Evolutionary conservation across 2,888 invertebrate genomes (phyloP), one percentile per base, ranked within the genome.

Genomic region (Pteria penguin): DNA sequence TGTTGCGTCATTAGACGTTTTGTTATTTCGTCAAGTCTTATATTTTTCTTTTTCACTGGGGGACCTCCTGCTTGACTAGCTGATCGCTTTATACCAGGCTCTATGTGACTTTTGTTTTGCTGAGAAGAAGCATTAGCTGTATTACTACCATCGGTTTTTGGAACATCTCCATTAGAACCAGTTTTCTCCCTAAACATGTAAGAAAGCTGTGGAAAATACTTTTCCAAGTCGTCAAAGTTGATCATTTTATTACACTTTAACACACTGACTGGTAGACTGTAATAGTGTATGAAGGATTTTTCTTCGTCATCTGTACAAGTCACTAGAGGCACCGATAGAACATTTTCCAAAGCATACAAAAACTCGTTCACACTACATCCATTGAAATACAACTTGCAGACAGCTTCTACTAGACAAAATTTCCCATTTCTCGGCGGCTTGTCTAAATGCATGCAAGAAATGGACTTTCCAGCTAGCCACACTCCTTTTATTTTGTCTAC

Each of bases 211-310:
- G 90, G 89, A 73, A 90, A 88, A 65, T 82, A 87, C 24, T 86
- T 84, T 45, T 88, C 85, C 27, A 90, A 79, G 73, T 90, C 88
- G 52, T 84, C 82, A 60, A 90, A 86, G 36, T 83, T 80, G 11
- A 90, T 87, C 84, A 89, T 88, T 79, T 90, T 89, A 77, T 88
- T 89, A 78, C 90, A 90, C 76, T 89, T 90, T 5, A 90, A 79
- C 11, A 85, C 86, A 4, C 85, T 82, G n/a, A 89, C 89, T 11
- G 90, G 90, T 54, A 90, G 79, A 79, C 87, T 88, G 74, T 90
- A 90, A 77, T 89, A 90, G 69, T 86, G 86, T 78, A 90, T 89
- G 76, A 90, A 90, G 0, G 90, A 88, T 60, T 87, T 85, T 65
- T 90, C 90, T 68, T 90, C 90, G 29, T 85, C 85, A 24, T 85